These are phyloP conservation scores for Artemia sinica DNA, from an alignment of 2,888 invertebrate species.

Conservation along the genomic window DNA sequence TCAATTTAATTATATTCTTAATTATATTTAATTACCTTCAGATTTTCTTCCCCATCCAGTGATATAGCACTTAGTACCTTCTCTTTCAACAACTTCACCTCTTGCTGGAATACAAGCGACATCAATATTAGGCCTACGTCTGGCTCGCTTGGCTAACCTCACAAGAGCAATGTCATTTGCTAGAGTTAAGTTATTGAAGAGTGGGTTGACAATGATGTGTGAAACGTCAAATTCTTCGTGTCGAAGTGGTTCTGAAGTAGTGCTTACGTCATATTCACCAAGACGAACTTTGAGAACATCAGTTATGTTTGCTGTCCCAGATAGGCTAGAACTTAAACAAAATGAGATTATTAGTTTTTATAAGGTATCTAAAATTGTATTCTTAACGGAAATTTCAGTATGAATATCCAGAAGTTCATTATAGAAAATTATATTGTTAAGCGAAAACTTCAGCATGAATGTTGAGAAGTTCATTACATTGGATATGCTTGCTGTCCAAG, in stretches of 20 bases:
- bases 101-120: slow-evolving; percentile 24
- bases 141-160: slow-evolving; percentile 28
- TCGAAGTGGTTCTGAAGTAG: slow-evolving; percentile 30
- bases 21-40: slow-evolving; percentile 29
- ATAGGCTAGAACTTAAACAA: slow-evolving; percentile 11
- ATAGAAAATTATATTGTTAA: too few relatives aligned
- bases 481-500: too few relatives aligned
- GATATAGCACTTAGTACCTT: slow-evolving; percentile 30
- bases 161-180: slow-evolving; percentile 33
- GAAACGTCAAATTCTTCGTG: slow-evolving; percentile 31
- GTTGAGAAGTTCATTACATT: too few relatives aligned
- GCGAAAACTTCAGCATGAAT: too few relatives aligned
- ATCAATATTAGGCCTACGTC: slow-evolving; percentile 27
- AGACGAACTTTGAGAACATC: slow-evolving; percentile 31
- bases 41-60: slow-evolving; percentile 34
- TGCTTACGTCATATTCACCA: slow-evolving; percentile 34
- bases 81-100: slow-evolving; percentile 21
- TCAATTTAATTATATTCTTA: too few relatives aligned
- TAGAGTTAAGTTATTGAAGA: slow-evolving; percentile 31
- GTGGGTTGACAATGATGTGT: slow-evolving; percentile 29
- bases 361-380: slow-evolving; percentile 12
- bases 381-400: background rate
- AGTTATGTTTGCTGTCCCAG: slow-evolving; percentile 21
- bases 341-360: background rate
- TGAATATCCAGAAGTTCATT: too few relatives aligned